phyloP scores from a whole-genome alignment of 2,113 vertebrate genomes.

The Pachypanchax playfairii region DNA sequence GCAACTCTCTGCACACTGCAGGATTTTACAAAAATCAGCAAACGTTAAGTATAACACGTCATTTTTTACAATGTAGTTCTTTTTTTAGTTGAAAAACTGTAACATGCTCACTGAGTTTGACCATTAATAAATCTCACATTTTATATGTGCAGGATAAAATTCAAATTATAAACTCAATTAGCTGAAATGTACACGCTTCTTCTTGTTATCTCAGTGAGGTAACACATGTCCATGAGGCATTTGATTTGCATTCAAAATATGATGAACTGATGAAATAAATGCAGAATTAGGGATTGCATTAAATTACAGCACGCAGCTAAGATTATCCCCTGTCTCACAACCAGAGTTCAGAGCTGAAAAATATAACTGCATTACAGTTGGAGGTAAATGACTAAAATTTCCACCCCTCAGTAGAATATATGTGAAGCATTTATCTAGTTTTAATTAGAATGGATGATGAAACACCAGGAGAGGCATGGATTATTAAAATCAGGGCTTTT shows the following conservation, averaged over 20 bases:
- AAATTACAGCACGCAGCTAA: background rate
- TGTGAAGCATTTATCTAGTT: background rate
- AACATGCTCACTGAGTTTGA: no score
- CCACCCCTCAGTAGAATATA: background rate
- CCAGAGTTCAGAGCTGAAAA: constrained; percentile 1
- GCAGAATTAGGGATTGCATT: background rate
- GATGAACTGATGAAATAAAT: background rate
- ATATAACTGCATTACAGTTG: background rate
- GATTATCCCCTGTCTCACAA: background rate
- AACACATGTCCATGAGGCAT: background rate
- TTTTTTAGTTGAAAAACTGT: no score
- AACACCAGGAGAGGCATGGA: constrained; percentile 14
- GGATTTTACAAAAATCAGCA: no score
- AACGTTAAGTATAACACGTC: no score
- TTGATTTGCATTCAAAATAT: background rate
- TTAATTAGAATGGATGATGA: constrained; percentile 19
- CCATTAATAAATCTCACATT: no score
- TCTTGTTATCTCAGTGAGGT: background rate
- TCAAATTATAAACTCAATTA: background rate
- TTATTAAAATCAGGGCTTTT: constrained; percentile 21
- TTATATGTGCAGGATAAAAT: background rate
- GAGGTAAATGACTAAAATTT: constrained; percentile 5
- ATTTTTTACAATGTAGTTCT: no score
- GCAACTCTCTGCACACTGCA: no score
- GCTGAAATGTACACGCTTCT: background rate